Conservation (phyloP, 1,140 invertebrate genomes). For the Parapsyche elsis region DNA sequence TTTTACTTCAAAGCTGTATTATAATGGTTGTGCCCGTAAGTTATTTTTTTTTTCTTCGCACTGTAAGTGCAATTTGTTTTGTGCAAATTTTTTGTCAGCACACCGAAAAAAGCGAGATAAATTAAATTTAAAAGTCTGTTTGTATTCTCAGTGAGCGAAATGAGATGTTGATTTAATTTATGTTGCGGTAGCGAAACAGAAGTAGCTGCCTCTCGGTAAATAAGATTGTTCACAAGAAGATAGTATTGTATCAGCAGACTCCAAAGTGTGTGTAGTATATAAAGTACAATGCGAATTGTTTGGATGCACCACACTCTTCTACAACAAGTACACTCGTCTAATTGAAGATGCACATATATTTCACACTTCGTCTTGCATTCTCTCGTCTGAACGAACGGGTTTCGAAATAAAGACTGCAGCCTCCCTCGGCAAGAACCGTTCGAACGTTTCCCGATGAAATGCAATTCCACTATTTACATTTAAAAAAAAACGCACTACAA, state of each 20-base stretch:
- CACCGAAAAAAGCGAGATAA: not conserved
- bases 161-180: slow-evolving; percentile 37
- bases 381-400: slow-evolving; percentile 4
- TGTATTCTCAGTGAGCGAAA: slow-evolving; percentile 12
- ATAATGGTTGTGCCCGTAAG: not conserved
- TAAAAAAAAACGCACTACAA: too few species aligned
- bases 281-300: slow-evolving; percentile 37
- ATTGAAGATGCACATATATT: slow-evolving; percentile 52
- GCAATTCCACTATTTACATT: too few species aligned
- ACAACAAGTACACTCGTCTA: slow-evolving; percentile 23
- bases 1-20: not conserved
- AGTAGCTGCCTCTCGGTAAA: slow-evolving; percentile 28
- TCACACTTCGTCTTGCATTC: slow-evolving; percentile 44
- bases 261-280: slow-evolving; percentile 7
- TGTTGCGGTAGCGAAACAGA: slow-evolving; percentile 34
- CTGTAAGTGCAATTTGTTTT: not conserved
- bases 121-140: slow-evolving; percentile 13
- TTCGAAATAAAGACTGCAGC: slow-evolving; percentile 5
- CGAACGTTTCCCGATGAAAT: too few species aligned
- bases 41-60: not conserved
- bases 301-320: slow-evolving; percentile 24
- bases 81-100: not conserved
- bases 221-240: slow-evolving; percentile 36
- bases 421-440: not conserved
- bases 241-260: slow-evolving; percentile 37